Evolutionary conservation across 2,888 invertebrate genomes (phyloP), one percentile per base, ranked within the genome.

Genomic region (Chouioia cunea): DNA sequence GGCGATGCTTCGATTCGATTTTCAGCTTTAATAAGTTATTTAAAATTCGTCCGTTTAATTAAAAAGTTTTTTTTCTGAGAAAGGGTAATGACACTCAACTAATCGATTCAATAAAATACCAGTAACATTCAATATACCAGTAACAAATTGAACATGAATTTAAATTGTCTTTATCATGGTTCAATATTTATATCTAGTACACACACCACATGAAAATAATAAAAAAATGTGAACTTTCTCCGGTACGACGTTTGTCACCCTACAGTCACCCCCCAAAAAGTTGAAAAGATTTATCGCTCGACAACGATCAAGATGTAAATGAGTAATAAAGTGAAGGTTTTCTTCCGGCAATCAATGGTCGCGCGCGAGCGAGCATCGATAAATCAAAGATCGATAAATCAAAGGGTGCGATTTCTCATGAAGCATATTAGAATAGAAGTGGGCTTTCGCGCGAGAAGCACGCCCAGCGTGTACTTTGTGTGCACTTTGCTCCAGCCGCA

Each of bases 311-410:
- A 72, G 64, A 72, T 72, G 72, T 69, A 69, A 72, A 68, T 72
- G 68, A 69, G 65, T 69, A 53, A 48, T 69, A 60, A 68, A 46
- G 59, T 20, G 1, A 36, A 36, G 6, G 27, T 27, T 36, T 43
- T 54, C 59, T 71, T 71, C 71, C 71, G 71, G 64, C 67, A 59
- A 36, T 47, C 65, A 36, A 36, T 36, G 36, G 10, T 27, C 6
- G 27, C 27, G 27, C 68, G 70, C 50, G 43, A 54, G 63, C 12
- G 56, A 16, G 46, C 53, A 22, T 44, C 22, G 57, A 72, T 72
- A 72, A 72, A 72, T 72, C 72, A 65, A 69, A 54, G 60, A 69
- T 72, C 68, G 68, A 72, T 72, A 72, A 72, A 72, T 72, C 72
- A 72, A 68, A 62, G 18, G 23, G 15, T 36, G 57, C 15, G 36